Base-by-base conservation (phyloP, 1,140 invertebrate genomes). In the Lycorma delicatula region DNA sequence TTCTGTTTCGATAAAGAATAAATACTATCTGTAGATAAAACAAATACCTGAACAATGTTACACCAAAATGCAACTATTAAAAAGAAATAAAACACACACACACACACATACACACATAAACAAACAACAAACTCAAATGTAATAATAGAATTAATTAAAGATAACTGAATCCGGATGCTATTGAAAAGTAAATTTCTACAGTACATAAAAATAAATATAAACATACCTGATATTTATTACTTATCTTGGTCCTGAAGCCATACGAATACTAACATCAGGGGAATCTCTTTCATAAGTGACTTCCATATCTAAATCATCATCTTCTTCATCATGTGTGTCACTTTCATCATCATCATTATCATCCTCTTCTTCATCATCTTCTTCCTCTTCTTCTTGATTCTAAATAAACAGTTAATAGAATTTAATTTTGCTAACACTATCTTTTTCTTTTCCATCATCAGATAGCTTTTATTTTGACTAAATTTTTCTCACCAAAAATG, bases 321-420 rank as follows among this genome's bases (percentile, higher is more conserved):
- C 81, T 62, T 83, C 82, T 59, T 84, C 81, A 71, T 83, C 81
- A 62, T 83, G 81, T n/a, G 80, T 81, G 62, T 83, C 81, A 54
- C 81, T 80, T 29, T 82, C 78, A 63, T 82, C 81, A 67, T 83
- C 81, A 55, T 81, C 81, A 64, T 82, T 81, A 53, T 80, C 81
- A 69, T 83, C 82, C 11, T 79, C 81, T 71, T 77, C 77, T 38
- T 77, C 76, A 29, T 77, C 76, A 54, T 77, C 76, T 49, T 77
- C 75, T 41, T 77, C 75, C 13, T 77, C 76, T 49, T 77, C 77
- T 16, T 77, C 76, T 54, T 64, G 60, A 55, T 72, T 64, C 68
- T 74, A 67, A 75, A 63, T 7, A 41, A 51, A 54, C 12, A 28
- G 20, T 22, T 31, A 41, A 62, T 54, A 52, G 34, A 29, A 12